These are phyloP conservation scores for Semnornis frantzii DNA, from an alignment of 2,113 vertebrate species.

Conservation along the genomic window DNA sequence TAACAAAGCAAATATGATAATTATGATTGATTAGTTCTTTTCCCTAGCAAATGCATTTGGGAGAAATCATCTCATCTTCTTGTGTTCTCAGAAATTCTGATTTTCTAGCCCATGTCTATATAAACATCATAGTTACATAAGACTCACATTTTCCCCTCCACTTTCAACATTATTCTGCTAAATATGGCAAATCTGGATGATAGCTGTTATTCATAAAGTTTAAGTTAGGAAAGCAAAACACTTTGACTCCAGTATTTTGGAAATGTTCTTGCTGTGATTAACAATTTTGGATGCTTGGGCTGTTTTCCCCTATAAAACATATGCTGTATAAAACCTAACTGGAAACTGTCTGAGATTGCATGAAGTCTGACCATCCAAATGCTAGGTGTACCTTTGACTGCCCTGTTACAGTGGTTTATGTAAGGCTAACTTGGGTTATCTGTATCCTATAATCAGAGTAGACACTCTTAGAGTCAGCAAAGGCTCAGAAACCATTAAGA, in stretches of 20 bases:
- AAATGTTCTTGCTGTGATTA: not conserved
- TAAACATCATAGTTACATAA: not conserved
- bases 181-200: not conserved
- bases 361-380: not conserved
- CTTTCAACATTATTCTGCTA: not conserved
- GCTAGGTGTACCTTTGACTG: not conserved
- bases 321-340: not conserved
- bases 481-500: not conserved
- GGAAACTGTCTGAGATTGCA: not conserved
- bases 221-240: not conserved
- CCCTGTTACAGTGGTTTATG: not conserved
- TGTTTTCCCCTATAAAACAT: not conserved
- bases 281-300: not conserved
- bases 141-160: not conserved
- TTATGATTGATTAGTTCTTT: not conserved
- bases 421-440: not conserved
- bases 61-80: not conserved
- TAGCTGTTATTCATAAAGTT: not conserved
- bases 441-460: not conserved
- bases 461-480: not conserved
- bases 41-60: not conserved
- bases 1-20: not conserved
- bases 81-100: not conserved
- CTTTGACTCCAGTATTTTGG: not conserved
- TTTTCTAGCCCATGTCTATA: not conserved